Conservation (phyloP, 1,140 invertebrate species). For the Atta texana region DNA sequence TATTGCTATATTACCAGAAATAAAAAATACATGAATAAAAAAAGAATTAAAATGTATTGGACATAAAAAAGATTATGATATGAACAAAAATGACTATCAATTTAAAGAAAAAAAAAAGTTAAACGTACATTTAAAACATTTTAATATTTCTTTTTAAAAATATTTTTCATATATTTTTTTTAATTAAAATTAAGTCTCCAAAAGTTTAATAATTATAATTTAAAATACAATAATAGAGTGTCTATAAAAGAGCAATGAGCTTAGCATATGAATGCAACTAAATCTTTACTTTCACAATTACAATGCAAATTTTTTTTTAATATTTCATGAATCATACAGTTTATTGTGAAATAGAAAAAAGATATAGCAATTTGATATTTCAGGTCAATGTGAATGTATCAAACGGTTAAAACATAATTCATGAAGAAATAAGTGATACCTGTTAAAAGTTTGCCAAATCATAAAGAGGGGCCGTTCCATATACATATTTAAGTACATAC, state of each 20-base stretch:
- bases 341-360: not conserved
- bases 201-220: not conserved
- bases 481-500: constrained; percentile 33
- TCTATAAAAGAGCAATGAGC: too few species aligned
- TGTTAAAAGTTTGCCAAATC: constrained; percentile 40
- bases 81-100: not conserved
- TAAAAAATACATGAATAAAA: not conserved
- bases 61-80: not conserved
- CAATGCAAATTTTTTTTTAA: not conserved
- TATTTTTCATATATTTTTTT: not conserved
- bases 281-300: too few species aligned
- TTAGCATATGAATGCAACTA: too few species aligned
- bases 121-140: too few species aligned
- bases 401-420: constrained; percentile 12
- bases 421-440: constrained; percentile 10
- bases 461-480: constrained; percentile 38
- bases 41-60: not conserved
- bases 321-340: not conserved
- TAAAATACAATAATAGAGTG: too few species aligned
- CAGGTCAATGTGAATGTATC: not conserved
- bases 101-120: not conserved
- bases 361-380: not conserved
- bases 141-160: not conserved
- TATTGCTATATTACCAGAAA: not conserved
- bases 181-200: too few species aligned